Conservation (phyloP, 2,113 vertebrate species). For the Brachirus orientalis region DNA sequence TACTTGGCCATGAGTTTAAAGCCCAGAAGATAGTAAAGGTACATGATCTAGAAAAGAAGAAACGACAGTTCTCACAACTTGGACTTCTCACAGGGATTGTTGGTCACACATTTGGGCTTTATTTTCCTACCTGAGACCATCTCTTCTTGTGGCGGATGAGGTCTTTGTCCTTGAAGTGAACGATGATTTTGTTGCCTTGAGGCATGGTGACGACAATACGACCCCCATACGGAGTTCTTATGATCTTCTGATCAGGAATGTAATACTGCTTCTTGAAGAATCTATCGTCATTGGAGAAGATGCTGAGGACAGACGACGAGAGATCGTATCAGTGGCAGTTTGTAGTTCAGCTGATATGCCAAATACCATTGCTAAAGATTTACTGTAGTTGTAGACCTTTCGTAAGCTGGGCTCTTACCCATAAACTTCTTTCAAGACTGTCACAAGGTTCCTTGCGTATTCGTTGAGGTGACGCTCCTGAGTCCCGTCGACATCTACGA, state of each 20-base stretch:
- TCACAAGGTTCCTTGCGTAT: constrained; percentile 56
- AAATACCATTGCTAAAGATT: background rate
- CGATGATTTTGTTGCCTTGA: constrained; percentile 61
- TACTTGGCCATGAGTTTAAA: constrained; percentile 68
- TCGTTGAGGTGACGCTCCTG: constrained; percentile 52
- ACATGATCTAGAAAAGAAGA: constrained; percentile 68
- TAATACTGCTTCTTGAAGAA: constrained; percentile 37
- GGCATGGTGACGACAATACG: constrained; percentile 72
- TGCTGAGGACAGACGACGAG: constrained; percentile 45
- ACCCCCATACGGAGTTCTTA: constrained; percentile 71
- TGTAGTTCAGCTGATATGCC: background rate
- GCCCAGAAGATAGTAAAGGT: constrained; percentile 74
- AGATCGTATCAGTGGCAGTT: background rate
- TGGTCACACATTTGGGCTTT: background rate
- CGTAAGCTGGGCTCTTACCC: constrained; percentile 42
- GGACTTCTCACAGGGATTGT: background rate
- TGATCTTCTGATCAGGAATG: constrained; percentile 45
- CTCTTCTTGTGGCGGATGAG: constrained; percentile 78
- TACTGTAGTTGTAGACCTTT: background rate
- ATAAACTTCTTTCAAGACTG: constrained; percentile 64
- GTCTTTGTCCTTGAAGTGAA: constrained; percentile 76
- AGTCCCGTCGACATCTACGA: constrained; percentile 29
- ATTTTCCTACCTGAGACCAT: constrained; percentile 75
- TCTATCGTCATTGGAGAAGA: constrained; percentile 58
- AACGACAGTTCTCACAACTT: background rate